Evolutionary conservation across 1,140 invertebrate species (phyloP), one percentile per base, ranked within the genome.

Genomic region (Drosophila obscura): DNA sequence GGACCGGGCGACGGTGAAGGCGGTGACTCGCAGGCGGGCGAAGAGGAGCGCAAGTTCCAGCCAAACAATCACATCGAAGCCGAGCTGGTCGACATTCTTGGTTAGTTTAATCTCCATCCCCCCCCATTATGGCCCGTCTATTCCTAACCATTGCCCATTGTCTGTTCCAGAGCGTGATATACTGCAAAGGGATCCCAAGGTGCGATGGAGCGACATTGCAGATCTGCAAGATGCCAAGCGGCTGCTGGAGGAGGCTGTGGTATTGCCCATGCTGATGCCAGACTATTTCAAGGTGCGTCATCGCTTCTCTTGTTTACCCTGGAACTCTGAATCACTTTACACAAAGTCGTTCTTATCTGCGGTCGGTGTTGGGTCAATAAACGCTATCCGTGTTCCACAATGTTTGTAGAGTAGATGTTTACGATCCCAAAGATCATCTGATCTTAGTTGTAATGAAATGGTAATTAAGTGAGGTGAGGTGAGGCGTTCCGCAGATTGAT

Each of bases 191-290:
- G 98, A 99, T 94, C 97, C 98, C 15, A 98, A 98, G 93, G 97
- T 99, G 69, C 94, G 95, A 85, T 99, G 98, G 98, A 96, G 97
- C 90, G 98, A 99, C 92, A 99, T 99, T 91, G 98, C 98, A 9
- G 98, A 99, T 93, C 94, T 99, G 49, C 93, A 96, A 16, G 98
- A 99, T 91, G 98, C 98, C 2, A 99, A 99, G 92, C 93, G 97
- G 71, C 92, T 99, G 31, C 92, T 99, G 16, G 97, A 99, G 92
- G 99, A 99, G 94, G 98, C 99, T 55, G 98, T 99, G 16, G 98
- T 99, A 15, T 93, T 99, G 79, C 99, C 99, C 7, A 97, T 99
- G 95, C 96, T 97, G 94, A 99, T 99, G 96, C 98, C 99, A 5
- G 97, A 99, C 90, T 99, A 98, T 92, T 99, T 99, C 92, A 99